phyloP scores from a whole-genome alignment of 2,888 invertebrate genomes.

The Drosophila bunnanda region DNA sequence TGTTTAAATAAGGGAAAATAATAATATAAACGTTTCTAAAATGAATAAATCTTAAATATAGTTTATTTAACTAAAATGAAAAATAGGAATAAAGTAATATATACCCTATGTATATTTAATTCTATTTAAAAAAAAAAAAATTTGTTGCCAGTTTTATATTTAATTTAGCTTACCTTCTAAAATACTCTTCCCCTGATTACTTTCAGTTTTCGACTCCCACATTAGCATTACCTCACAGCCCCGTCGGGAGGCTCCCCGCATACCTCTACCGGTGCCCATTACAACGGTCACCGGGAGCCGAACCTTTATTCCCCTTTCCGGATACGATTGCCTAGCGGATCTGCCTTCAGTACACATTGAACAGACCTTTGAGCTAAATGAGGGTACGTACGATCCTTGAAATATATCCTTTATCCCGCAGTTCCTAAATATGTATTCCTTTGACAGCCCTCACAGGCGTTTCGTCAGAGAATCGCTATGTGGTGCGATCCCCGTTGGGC shows the following conservation, averaged over 20 bases:
- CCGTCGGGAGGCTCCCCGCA: constrained; percentile 48
- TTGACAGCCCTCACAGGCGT: constrained; percentile 83
- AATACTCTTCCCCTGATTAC: constrained; percentile 4
- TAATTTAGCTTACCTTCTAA: background rate
- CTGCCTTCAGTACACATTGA: constrained; percentile 90
- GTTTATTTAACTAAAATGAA: no score
- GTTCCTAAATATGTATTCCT: background rate
- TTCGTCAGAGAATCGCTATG: constrained; percentile 90
- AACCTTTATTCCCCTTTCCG: constrained; percentile 86
- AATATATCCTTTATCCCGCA: background rate
- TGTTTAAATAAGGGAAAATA: background rate
- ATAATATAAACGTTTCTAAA: background rate
- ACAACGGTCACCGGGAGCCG: constrained; percentile 78
- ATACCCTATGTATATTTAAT: no score
- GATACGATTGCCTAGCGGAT: constrained; percentile 90
- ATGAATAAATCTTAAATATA: no score
- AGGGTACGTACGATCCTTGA: constrained; percentile 86
- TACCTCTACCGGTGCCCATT: constrained; percentile 70
- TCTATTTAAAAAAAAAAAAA: no score
- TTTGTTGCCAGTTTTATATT: no score
- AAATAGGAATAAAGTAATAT: no score
- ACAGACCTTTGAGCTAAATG: constrained; percentile 91
- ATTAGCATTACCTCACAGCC: constrained; percentile 82
- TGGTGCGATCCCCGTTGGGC: constrained; percentile 89
- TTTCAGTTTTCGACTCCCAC: constrained; percentile 80